Base-by-base conservation (phyloP, 1,140 invertebrate species). In the Heliothis virescens region DNA sequence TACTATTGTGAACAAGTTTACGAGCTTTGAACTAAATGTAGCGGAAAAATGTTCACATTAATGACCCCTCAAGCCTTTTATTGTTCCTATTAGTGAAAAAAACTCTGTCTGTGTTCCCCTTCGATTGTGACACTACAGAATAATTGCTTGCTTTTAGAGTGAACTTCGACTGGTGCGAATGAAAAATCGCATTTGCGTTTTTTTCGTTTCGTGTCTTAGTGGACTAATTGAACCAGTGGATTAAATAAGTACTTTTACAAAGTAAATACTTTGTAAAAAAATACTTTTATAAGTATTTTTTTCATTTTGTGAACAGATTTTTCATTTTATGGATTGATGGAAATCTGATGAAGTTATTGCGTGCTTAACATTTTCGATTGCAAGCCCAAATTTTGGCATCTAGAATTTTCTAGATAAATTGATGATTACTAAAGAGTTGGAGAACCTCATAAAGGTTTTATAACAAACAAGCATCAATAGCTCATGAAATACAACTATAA, bases 91-190 rank as follows among this genome's bases (percentile, higher is more conserved):
- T 60, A 75, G 59, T 48, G 34, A 41, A 72, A 62, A 60, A 75
- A 60, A 75, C 57, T 48, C 16, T 48, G 57, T 75, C 59, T 75
- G 52, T 75, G 52, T 75, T 50, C 41, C 12, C 47, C 34, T 73
- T 73, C 63, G 63, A 75, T 63, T 62, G 47, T 59, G 57, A 75
- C 59, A 75, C 73, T 75, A 75, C 73, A 75, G 59, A 75, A 62
- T 75, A 75, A 75, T 75, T 75, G 73, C 73, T 75, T 52, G 21
- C 73, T 62, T 21, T 52, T 50, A 75, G 59, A 52, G 57, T 50
- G 11, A 2, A 15, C 15, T 75, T 75, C 47, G 41, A 18, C 2
- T 48, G 29, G 9, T 4, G 2, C 15, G 21, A 4, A 75, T 29
- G 47, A 48, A 74, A 74, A 74, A 13, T 74, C 13, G 65, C n/a